Evolutionary conservation across 2,888 invertebrate species (phyloP), one percentile per base, ranked within the genome.

Genomic region (Cosmia trapezina): DNA sequence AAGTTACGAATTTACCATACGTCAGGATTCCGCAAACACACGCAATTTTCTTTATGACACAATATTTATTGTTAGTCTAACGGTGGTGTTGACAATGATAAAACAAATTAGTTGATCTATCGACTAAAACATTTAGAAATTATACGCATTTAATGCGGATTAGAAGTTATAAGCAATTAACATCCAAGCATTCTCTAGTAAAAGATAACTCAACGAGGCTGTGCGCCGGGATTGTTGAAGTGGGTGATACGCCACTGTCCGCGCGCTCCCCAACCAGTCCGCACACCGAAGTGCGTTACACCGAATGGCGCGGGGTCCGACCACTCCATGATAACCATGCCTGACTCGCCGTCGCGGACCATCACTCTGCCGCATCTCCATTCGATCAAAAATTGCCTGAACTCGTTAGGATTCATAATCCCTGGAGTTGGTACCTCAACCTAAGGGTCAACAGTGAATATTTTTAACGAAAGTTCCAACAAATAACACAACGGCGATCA

Each of bases 191-290:
- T 82, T 83, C 76, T 76, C 80, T 89, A 89, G 76, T 70, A 62
- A 73, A 70, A 76, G 76, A 88, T 86, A 87, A 96, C 95, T 96
- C 95, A 96, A 96, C 96, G 93, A 81, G 87, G 88, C 80, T 89
- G 91, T 19, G 81, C 81, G 83, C 89, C 90, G 70, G 85, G 85
- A 80, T 89, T 84, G 88, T 86, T 81, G 93, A 92, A 96, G 86
- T 96, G 94, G 56, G 80, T 83, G 87, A 97, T 95, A 85, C 96
- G 96, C 97, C 97, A 97, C 79, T 96, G 94, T 77, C 97, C 97
- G 76, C 96, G 95, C 45, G 97, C 96, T 71, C 97, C 97, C 96
- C 97, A 97, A 74, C 95, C 97, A 19, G 97, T 97, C 75, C 97
- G 96, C 75, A 97, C 96, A 61, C 97, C 97, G 88, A 97, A 96